Evolutionary conservation across 2,888 invertebrate genomes (phyloP), one percentile per base, ranked within the genome.

Genomic region (Priocnemis perturbator): DNA sequence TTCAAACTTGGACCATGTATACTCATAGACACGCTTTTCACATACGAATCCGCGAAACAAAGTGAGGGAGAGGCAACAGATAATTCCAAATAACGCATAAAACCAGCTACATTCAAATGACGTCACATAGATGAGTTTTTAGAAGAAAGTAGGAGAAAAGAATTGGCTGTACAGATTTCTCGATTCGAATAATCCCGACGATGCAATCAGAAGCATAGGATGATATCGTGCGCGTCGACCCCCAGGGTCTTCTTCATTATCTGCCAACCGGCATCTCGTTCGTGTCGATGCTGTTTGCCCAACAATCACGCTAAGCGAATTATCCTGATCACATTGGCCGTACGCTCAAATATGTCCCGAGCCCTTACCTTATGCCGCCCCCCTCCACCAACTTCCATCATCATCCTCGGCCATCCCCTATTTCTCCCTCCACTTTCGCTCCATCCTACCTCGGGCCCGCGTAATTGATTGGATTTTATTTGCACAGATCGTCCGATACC

Each of bases 381-480:
- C 11, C 53, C 7, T n/a, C 23, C 53, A 3, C 50, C 26, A 26
- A 26, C 26, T 26, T 21, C 21, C 53, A 20, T 15, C 53, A 15
- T 53, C 21, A 17, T 21, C 63, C 21, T 17, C 65, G 37, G 37
- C 52, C 56, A 47, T 26, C 9, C 14, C 56, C 52, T 52, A 47
- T 26, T 7, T 15, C 56, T 55, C 60, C 56, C 45, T 55, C 55
- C 48, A 26, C 20, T 21, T 23, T 44, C 21, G 48, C 60, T 56
- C 44, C 3, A 26, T 9, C 11, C 3, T 50, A 17, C 14, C 60
- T 58, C 62, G 56, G 30, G 30, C 60, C 37, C 37, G 37, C 37
- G 53, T 72, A 67, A 78, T 78, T 70, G 72, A 78, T 78, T 71
- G 72, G 30, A 69, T 70, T 74, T 72, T 78, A 76, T 78, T 78